phyloP scores from a whole-genome alignment of 2,797 vertebrate species.

The Megaceryle alcyon region DNA sequence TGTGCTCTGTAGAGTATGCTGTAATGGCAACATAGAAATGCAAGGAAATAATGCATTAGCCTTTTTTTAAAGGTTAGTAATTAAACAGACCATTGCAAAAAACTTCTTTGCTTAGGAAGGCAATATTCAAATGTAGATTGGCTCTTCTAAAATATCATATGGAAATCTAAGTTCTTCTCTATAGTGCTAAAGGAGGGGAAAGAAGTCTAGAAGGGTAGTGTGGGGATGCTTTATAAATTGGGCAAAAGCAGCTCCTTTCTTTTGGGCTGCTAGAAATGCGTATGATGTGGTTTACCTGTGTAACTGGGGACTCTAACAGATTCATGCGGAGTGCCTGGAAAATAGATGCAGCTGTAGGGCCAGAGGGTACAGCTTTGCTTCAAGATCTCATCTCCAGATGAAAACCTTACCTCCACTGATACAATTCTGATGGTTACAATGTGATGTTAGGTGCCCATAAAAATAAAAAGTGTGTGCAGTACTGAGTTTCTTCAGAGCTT shows the following conservation, averaged over 20 bases:
- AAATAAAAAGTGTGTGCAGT: not conserved
- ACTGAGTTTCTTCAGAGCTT: not conserved
- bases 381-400: not conserved
- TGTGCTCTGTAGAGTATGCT: not conserved
- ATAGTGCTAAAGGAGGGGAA: not conserved
- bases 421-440: not conserved
- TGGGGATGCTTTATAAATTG: not conserved
- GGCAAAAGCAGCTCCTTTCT: not conserved
- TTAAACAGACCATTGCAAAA: not conserved
- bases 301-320: not conserved
- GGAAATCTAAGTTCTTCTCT: not conserved
- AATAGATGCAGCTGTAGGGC: not conserved
- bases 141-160: not conserved
- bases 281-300: rapidly evolving
- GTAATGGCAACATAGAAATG: not conserved
- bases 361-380: not conserved
- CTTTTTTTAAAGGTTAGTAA: not conserved
- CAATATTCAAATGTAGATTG: not conserved
- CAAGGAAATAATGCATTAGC: not conserved
- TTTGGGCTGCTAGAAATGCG: not conserved
- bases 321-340: not conserved
- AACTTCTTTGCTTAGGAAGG: not conserved
- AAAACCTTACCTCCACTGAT: not conserved
- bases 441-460: rapidly evolving
- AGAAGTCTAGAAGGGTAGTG: not conserved